A percentile compares a stretch with the other conserved stretches of the same genome.
These are phyloP conservation scores for Argyrosomus regius DNA, from an alignment of 2,797 vertebrate species.

Conservation along the genomic window DNA sequence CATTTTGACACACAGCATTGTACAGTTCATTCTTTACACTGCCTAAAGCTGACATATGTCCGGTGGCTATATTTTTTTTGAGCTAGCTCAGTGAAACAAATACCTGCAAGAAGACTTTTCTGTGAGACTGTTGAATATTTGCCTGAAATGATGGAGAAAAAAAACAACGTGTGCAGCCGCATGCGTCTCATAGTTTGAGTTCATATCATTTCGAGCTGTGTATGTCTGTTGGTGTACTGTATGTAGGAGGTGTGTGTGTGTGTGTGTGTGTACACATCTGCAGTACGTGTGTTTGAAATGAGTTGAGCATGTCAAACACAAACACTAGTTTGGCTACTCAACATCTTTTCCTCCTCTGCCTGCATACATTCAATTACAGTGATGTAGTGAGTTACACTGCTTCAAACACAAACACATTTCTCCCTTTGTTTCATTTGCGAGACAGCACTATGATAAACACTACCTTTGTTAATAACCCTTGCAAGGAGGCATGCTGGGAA, in stretches of 20 bases:
- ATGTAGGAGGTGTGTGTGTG: background rate
- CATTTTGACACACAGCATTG: conserved; percentile 24
- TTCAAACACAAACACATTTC: conserved; percentile 45
- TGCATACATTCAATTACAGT: conserved; percentile 62
- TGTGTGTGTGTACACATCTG: background rate
- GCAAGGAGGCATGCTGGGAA: conserved; percentile 41
- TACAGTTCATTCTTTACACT: conserved; percentile 6
- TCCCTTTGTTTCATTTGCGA: conserved; percentile 52
- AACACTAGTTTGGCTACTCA: conserved; percentile 14
- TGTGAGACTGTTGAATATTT: background rate
- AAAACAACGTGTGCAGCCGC: background rate
- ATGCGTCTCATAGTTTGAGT: background rate
- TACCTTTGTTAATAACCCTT: conserved; percentile 60
- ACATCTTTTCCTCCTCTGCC: conserved; percentile 19
- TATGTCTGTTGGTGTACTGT: conserved; percentile 7
- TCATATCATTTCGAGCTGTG: conserved; percentile 6
- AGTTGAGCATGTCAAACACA: conserved; percentile 24
- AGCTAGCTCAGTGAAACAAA: conserved; percentile 30
- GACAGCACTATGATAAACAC: conserved; percentile 59
- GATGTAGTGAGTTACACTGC: conserved; percentile 61
- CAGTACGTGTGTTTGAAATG: conserved; percentile 9
- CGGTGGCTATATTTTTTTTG: background rate
- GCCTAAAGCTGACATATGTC: background rate
- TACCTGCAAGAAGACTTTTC: background rate
- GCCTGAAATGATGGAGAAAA: background rate